Conservation (phyloP, 2,888 invertebrate species). For the Rhorus exstirpatorius region DNA sequence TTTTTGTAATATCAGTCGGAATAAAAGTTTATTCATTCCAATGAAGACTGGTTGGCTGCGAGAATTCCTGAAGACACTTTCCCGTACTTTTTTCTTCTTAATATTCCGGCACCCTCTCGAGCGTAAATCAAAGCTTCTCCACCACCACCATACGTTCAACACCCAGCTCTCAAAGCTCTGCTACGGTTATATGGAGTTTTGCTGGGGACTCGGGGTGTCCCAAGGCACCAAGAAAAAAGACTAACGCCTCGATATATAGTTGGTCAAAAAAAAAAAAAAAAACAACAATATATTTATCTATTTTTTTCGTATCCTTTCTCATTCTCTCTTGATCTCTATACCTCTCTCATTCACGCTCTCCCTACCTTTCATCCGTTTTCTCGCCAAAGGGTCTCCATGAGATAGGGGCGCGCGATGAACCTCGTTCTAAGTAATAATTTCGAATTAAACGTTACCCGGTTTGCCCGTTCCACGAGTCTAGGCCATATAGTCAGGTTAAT, state of each 20-base stretch:
- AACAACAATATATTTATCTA: constrained; percentile 15
- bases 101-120: constrained; percentile 59
- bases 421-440: constrained; percentile 82
- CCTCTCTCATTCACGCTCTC: constrained; percentile 36
- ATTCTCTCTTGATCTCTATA: constrained; percentile 27
- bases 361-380: constrained; percentile 12
- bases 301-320: constrained; percentile 29
- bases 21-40: neutral
- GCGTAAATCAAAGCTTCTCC: constrained; percentile 79
- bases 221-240: constrained; percentile 32
- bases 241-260: constrained; percentile 35
- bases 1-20: neutral
- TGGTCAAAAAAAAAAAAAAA: neutral
- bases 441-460: constrained; percentile 81
- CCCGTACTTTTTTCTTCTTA: constrained; percentile 15
- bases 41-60: constrained; percentile 5
- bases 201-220: constrained; percentile 33
- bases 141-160: constrained; percentile 10
- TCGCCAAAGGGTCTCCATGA: constrained; percentile 15
- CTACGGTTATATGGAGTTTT: constrained; percentile 6
- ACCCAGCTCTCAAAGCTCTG: constrained; percentile 21
- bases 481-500: constrained; percentile 76
- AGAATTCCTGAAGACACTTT: constrained; percentile 29
- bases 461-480: constrained; percentile 49
- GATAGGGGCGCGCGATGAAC: constrained; percentile 56